Base-by-base conservation (phyloP, 2,797 vertebrate genomes). In the Masticophis lateralis region DNA sequence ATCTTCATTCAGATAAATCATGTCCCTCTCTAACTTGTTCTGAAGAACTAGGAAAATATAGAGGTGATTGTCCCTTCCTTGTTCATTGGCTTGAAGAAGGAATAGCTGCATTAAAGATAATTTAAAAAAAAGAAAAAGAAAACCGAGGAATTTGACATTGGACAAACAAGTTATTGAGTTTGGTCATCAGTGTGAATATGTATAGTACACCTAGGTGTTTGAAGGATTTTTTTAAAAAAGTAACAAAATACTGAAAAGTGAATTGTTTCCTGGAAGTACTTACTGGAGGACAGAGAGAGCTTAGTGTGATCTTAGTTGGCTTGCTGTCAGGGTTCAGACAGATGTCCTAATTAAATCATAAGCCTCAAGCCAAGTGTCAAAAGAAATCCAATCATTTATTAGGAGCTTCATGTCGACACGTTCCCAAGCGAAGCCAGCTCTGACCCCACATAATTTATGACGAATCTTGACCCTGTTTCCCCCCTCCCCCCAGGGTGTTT, bases 1-100 rank as follows among this genome's bases (percentile, higher is more conserved):
- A 97, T 97, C 96, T 95, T 95, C 37, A 47, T 47, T 47, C 74
- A 43, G 94, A 97, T 97, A 97, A 98, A 98, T 97, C 98, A 98
- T 94, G 89, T 95, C 95, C 97, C 97, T 97, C 94, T 95, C 96
- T 95, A 89, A n/a, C 97, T 96, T 97, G 91, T 94, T 94, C 95
- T 93, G 5, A 92, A 74, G 10, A 94, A 96, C 95, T 0, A 0
- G 37, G 37, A 83, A 25, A 83, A 83, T 43, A 83, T 25, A 43
- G 9, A 25, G 20, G 9, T 47, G 37, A 83, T 83, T 22, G 16
- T 43, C 18, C 22, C 32, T 79, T 43, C 22, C 74, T 56, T 74
- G 86, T 95, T 95, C 94, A 86, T 93, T 92, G 94, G 94, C 95
- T 96, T 94, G 96, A 83, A 2, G 94, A 91, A 4, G 87, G 91